Conservation (phyloP, 2,888 invertebrate genomes). For the Acanthosepion esculentum region DNA sequence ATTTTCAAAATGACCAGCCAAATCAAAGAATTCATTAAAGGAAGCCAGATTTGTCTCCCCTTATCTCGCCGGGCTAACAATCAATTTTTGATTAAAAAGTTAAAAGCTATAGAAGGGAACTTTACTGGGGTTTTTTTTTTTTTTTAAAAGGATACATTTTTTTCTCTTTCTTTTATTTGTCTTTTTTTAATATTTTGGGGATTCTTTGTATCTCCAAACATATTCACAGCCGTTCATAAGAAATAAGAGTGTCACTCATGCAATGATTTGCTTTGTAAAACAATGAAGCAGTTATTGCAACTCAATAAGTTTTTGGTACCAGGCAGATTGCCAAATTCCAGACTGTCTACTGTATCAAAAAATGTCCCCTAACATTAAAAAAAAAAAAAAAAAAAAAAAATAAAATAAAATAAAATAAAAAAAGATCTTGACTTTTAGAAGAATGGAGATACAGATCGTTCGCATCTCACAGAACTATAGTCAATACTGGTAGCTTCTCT, state of each 20-base stretch:
- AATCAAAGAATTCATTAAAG: neutral
- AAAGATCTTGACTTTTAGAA: neutral
- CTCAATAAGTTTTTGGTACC: neutral
- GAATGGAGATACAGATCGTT: neutral
- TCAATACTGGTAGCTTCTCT: neutral
- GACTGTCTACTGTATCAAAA: neutral
- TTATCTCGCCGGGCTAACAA: neutral
- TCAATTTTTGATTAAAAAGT: too few species aligned
- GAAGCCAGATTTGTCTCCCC: neutral
- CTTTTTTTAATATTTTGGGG: too few species aligned
- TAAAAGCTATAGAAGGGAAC: too few species aligned
- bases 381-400: neutral
- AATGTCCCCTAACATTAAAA: neutral
- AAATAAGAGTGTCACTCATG: neutral
- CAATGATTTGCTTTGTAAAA: neutral
- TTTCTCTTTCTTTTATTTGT: neutral
- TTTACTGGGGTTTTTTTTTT: neutral
- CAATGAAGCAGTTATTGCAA: neutral
- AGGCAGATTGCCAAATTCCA: neutral
- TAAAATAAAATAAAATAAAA: neutral
- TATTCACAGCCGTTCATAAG: neutral
- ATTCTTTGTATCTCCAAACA: neutral
- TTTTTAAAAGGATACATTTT: neutral
- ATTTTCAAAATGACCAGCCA: neutral
- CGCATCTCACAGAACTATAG: neutral